Conservation (phyloP, 2,888 invertebrate species). For the Tricholauxania praeusta region DNA sequence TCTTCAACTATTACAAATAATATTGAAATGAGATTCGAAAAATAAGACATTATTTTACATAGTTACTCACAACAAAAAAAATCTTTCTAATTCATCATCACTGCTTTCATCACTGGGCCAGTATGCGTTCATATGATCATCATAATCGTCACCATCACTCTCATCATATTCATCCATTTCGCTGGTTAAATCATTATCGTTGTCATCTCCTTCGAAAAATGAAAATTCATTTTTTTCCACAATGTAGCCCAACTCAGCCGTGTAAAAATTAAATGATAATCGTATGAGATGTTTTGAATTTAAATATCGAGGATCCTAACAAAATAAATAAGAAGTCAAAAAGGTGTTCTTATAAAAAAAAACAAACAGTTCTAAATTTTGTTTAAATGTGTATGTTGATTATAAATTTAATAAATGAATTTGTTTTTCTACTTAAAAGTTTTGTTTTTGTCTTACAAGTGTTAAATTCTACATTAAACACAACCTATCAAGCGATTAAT, state of each 20-base stretch:
- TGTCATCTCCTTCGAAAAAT: background rate
- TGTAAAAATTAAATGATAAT: slow-evolving; percentile 30
- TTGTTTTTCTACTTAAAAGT: no score
- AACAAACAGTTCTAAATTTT: no score
- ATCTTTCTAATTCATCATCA: slow-evolving; percentile 21
- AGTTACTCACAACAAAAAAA: slow-evolving; percentile 1
- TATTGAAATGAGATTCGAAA: no score
- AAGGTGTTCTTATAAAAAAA: no score
- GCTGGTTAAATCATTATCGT: background rate
- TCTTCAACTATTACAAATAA: no score
- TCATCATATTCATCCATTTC: background rate
- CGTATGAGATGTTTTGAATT: slow-evolving; percentile 29
- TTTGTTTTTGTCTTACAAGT: no score
- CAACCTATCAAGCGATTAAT: no score
- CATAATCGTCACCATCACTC: background rate
- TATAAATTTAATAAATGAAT: no score
- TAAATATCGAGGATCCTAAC: slow-evolving; percentile 21
- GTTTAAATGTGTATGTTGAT: no score
- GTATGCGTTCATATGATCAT: background rate
- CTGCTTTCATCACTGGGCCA: slow-evolving; percentile 15
- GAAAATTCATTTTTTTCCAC: slow-evolving; percentile 29
- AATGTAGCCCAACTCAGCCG: slow-evolving; percentile 14
- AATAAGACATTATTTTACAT: no score
- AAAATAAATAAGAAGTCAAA: background rate
- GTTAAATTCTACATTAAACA: no score